These are phyloP conservation scores for Taphrorychus bicolor DNA, from an alignment of 2,888 invertebrate genomes.

Conservation along the genomic window DNA sequence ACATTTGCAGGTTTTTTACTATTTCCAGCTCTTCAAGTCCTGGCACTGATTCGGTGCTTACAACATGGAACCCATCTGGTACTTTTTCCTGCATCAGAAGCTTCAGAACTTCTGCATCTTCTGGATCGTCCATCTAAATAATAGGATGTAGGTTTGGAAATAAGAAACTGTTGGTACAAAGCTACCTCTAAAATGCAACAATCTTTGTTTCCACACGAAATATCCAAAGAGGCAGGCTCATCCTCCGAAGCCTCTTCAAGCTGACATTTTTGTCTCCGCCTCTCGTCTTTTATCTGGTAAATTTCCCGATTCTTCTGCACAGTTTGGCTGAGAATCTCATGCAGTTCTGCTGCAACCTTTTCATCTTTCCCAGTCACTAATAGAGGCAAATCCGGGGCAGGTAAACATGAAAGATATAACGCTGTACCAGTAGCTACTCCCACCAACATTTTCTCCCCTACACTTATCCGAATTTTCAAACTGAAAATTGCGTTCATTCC, in stretches of 20 bases:
- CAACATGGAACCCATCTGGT: slow-evolving; percentile 79
- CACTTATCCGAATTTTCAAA: slow-evolving; percentile 71
- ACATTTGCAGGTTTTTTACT: slow-evolving; percentile 79
- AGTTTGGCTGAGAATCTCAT: slow-evolving; percentile 73
- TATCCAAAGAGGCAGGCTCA: slow-evolving; percentile 71
- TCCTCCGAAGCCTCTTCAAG: slow-evolving; percentile 75
- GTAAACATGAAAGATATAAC: slow-evolving; percentile 78
- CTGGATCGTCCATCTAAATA: slow-evolving; percentile 77
- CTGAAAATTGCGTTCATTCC: slow-evolving; percentile 96
- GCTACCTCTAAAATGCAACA: slow-evolving; percentile 78
- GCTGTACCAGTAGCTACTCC: slow-evolving; percentile 91
- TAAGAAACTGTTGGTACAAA: not conserved
- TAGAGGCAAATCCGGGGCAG: slow-evolving; percentile 76
- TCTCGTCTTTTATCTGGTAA: slow-evolving; percentile 62
- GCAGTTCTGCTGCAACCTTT: slow-evolving; percentile 71
- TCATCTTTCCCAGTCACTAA: slow-evolving; percentile 73
- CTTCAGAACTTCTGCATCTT: slow-evolving; percentile 79
- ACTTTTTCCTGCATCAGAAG: slow-evolving; percentile 76
- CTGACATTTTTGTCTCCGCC: slow-evolving; percentile 53
- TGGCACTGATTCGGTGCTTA: slow-evolving; percentile 79
- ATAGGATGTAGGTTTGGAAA: slow-evolving; percentile 40
- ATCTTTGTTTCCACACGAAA: slow-evolving; percentile 75
- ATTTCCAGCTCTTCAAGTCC: slow-evolving; percentile 73
- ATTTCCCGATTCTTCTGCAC: slow-evolving; percentile 75
- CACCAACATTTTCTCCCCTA: slow-evolving; percentile 88